Base-by-base conservation (phyloP, 2,888 invertebrate genomes). In the Chromoteleia sp. region DNA sequence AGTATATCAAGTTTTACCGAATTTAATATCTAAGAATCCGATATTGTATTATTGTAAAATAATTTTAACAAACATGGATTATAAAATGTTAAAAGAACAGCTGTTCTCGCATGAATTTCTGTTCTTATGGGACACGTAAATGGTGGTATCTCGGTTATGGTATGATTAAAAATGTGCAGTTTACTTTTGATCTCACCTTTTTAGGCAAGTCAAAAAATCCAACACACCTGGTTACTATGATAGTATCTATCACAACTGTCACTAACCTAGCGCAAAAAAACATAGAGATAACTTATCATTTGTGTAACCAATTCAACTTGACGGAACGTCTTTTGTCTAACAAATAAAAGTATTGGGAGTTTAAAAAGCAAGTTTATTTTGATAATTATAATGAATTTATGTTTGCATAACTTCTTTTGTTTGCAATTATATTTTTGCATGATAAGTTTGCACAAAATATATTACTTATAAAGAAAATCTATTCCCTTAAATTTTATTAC, bases 221-320 rank as follows among this genome's bases (percentile, higher is more conserved):
- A 54, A 63, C 63, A 73, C 63, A 63, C 63, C 63, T 74, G 56
- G 74, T 29, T 3, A 54, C 73, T 54, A 63, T 56, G 70, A 52
- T 71, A 52, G 29, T 50, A 41, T 59, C 59, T 56, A 65, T 65
- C 63, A 54, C 41, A 56, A 50, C 74, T 43, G 39, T 61, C 45
- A 54, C 76, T 50, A 65, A 70, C 71, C 70, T 80, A 75, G 59
- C 83, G 58, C 80, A 74, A 84, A 68, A 67, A 61, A 56, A 1
- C 30, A 15, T 52, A 61, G 2, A 75, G 75, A 75, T 75, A 75
- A 58, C 25, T 67, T 65, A 75, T 75, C 83, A 85, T 83, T 59
- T 41, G 56, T 39, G 58, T 70, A 70, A 58, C 30, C 8, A 68
- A 33, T 14, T 68, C 21, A 45, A 56, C 29, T 15, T 14, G 39